These are phyloP conservation scores for Hydropsyche tenuis DNA, from an alignment of 1,140 invertebrate species.

Conservation along the genomic window DNA sequence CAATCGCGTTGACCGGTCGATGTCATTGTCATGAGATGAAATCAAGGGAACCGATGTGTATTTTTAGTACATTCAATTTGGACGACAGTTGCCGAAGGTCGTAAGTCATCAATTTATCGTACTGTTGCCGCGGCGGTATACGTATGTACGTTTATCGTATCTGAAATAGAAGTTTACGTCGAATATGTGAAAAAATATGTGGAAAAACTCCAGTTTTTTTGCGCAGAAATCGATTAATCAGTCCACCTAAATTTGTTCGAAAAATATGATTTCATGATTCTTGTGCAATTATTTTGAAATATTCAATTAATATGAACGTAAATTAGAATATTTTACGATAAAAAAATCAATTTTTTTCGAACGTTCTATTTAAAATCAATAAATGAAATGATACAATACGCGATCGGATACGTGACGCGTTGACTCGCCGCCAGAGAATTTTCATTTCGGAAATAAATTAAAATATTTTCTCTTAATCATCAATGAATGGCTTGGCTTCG, in stretches of 20 bases:
- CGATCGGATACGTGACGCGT: too few relatives aligned
- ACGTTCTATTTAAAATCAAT: too few relatives aligned
- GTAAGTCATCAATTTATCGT: neutral
- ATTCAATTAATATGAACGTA: neutral
- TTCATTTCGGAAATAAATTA: too few relatives aligned
- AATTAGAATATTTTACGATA: neutral
- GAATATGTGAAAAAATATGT: neutral
- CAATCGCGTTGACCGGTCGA: neutral
- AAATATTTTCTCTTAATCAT: too few relatives aligned
- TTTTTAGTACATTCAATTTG: slow-evolving; percentile 1
- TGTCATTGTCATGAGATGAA: slow-evolving; percentile 18
- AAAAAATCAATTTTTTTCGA: too few relatives aligned
- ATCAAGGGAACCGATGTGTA: slow-evolving; percentile 15
- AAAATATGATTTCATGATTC: neutral
- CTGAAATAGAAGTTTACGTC: neutral
- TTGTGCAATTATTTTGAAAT: neutral
- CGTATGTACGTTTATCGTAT: neutral
- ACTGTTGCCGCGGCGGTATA: neutral
- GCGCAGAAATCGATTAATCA: too few relatives aligned
- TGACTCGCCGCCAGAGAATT: too few relatives aligned
- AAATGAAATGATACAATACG: too few relatives aligned
- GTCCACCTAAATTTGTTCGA: neutral
- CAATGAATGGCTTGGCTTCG: too few relatives aligned
- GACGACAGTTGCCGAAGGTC: slow-evolving; percentile 2
- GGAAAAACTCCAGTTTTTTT: neutral